phyloP scores from a whole-genome alignment of 2,113 vertebrate species.

The Coptodon bakossiorum region DNA sequence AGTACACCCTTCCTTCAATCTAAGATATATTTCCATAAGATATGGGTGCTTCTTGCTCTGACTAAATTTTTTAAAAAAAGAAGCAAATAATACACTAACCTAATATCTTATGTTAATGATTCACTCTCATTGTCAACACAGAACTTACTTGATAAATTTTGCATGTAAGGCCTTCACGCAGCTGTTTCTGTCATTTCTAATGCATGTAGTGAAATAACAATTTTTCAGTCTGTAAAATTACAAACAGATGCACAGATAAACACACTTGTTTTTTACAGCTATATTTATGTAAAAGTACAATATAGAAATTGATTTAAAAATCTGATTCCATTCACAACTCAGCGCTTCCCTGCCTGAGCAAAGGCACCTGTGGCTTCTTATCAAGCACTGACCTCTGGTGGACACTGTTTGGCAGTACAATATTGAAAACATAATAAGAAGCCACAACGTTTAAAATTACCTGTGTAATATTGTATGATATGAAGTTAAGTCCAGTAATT shows the following conservation, averaged over 20 bases:
- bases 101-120: neutral
- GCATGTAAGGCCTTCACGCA: neutral
- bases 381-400: conserved; percentile 42
- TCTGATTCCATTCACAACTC: neutral
- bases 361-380: neutral
- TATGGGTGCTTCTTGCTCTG: neutral
- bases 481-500: neutral
- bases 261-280: neutral
- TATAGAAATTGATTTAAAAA: rapidly evolving
- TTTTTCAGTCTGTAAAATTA: neutral
- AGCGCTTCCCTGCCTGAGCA: neutral
- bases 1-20: neutral
- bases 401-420: neutral
- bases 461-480: neutral
- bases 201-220: neutral
- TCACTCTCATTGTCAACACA: neutral
- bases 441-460: neutral
- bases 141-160: neutral
- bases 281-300: neutral
- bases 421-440: neutral
- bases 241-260: neutral
- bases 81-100: neutral
- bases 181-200: rapidly evolving
- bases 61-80: rapidly evolving
- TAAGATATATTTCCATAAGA: neutral